Conservation (phyloP, 64 coral and sea anemone species). For the Montipora foliosa region DNA sequence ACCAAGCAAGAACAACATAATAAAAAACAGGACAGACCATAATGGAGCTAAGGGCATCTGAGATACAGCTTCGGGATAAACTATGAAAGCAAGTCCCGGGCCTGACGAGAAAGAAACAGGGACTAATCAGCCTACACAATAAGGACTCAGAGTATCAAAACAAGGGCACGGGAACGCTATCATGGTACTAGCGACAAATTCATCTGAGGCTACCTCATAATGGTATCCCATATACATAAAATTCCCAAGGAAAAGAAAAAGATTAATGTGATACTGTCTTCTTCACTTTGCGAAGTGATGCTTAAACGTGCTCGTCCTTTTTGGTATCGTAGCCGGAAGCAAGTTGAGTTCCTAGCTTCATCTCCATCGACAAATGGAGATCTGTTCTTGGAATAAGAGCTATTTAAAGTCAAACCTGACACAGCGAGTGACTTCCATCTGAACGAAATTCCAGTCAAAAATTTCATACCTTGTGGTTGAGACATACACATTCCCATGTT, state of each 20-base stretch:
- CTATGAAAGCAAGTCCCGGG: constrained; percentile 74
- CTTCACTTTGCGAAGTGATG: too few relatives aligned
- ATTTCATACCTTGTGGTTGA: not conserved
- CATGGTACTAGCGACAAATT: too few relatives aligned
- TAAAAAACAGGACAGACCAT: constrained; percentile 81
- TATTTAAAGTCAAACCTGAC: not conserved
- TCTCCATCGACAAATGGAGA: not conserved
- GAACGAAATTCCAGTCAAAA: not conserved
- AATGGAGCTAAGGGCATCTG: constrained; percentile 88
- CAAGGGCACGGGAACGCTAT: too few relatives aligned
- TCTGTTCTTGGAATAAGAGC: not conserved
- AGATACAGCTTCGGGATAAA: constrained; percentile 78
- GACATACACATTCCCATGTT: not conserved
- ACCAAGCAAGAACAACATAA: constrained; percentile 80
- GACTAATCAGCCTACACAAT: not conserved
- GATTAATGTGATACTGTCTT: not conserved
- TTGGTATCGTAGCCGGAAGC: not conserved
- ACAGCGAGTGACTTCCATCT: not conserved
- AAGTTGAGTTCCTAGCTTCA: not conserved
- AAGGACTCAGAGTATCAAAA: too few relatives aligned
- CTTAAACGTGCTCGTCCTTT: too few relatives aligned
- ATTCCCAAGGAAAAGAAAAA: not conserved
- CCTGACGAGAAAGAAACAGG: constrained; percentile 32
- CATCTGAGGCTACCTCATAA: too few relatives aligned
- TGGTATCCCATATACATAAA: not conserved